Evolutionary conservation across 2,888 invertebrate species (phyloP), one percentile per base, ranked within the genome.

Genomic region (Orthosia gothica): DNA sequence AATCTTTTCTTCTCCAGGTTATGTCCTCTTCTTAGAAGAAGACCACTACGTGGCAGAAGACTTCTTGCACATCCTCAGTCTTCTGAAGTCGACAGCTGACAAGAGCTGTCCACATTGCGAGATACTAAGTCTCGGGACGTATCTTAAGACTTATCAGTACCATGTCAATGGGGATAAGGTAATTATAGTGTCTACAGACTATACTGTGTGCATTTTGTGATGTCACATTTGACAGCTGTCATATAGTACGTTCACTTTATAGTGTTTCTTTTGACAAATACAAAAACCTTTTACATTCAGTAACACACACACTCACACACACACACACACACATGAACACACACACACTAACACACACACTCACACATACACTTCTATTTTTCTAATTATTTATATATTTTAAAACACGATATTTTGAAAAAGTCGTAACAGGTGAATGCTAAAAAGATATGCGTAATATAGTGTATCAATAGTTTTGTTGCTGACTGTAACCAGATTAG

Each of bases 21-120:
- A 98, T 92, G 98, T 99, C 12, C 97, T 99, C 76, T 98, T 99
- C 91, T 97, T 99, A 64, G 99, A 99, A 95, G 99, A 99, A 94
- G 99, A 99, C 93, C 99, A 99, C 92, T 99, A 99, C 93, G 99
- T 99, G 0, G 98, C 99, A 7, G 99, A 99, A 90, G 99, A 99
- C 93, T 99, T 99, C 91, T 97, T 99, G 7, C 98, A 99, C 93
- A 97, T 99, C 87, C 96, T 99, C 61, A 97, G 97, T 81, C 97
- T 99, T 74, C 98, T 99, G 97, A 97, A 98, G 82, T 97, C 97
- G 59, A 98, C 98, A 1, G 97, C 98, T 49, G 97, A 97, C 89
- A 98, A 98, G 87, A 97, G 98, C 76, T 99, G 99, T 91, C 97
- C 98, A 5, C 98, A 98, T 71, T 99, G 99, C 94, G 99, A 99